Evolutionary conservation across 2,113 vertebrate species (phyloP).

Genomic region (Rhea pennata): DNA sequence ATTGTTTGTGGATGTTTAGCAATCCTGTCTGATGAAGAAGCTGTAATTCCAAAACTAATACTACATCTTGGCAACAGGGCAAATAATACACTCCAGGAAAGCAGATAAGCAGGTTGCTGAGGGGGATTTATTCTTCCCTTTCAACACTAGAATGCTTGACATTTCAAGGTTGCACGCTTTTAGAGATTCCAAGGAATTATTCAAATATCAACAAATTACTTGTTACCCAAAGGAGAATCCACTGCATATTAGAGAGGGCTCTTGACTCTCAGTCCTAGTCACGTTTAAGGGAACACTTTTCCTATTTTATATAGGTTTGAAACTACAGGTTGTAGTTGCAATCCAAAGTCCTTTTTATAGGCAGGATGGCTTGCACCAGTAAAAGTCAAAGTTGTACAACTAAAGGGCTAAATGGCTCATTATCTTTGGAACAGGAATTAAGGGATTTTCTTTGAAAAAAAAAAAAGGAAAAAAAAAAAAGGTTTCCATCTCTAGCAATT

Average conservation of each 20-base stretch:
- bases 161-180: background rate
- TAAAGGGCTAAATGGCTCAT: background rate
- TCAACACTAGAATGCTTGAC: background rate
- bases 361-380: background rate
- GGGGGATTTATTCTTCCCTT: background rate
- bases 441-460: background rate
- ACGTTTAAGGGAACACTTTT: background rate
- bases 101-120: background rate
- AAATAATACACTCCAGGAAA: background rate
- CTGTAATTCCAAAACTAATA: background rate
- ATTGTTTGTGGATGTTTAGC: background rate
- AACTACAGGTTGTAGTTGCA: background rate
- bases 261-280: conserved; percentile 29
- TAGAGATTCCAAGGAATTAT: background rate
- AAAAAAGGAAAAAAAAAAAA: background rate
- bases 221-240: background rate
- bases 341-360: background rate
- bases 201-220: background rate
- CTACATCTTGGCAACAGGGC: background rate
- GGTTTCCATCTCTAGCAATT: background rate
- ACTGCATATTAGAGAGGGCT: background rate
- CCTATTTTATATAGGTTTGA: background rate
- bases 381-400: background rate
- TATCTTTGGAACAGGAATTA: background rate
- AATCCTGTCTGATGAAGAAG: background rate